Evolutionary conservation across 2,888 invertebrate genomes (phyloP).

Genomic region (Xanthia icteritia): DNA sequence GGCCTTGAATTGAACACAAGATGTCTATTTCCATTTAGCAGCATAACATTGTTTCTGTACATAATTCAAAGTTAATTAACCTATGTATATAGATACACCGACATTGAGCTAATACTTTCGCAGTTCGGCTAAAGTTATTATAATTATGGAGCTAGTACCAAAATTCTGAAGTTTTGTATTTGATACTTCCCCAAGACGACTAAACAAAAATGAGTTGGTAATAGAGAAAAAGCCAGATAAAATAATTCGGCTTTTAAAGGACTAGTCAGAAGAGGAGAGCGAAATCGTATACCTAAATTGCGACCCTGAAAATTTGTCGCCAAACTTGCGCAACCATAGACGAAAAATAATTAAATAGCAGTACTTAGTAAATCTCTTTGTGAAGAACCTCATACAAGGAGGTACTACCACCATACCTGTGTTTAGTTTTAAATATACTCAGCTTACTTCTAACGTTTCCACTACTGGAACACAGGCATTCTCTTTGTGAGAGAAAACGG

Average conservation of each 20-base stretch:
- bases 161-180: background rate
- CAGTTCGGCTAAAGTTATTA: constrained; percentile 3
- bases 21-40: background rate
- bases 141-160: background rate
- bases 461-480: no score
- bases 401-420: background rate
- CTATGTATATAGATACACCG: background rate
- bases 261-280: background rate
- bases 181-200: background rate
- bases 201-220: background rate
- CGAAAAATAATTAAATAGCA: background rate
- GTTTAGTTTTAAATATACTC: no score
- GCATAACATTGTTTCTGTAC: background rate
- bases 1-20: background rate
- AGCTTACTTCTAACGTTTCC: no score
- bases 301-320: background rate
- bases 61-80: constrained; percentile 9
- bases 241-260: background rate
- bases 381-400: background rate
- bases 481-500: no score
- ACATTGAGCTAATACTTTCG: constrained; percentile 10
- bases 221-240: no score
- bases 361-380: background rate
- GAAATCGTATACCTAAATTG: background rate
- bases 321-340: background rate